phyloP scores from a whole-genome alignment of 1,140 invertebrate genomes.

The Agrilus planipennis region DNA sequence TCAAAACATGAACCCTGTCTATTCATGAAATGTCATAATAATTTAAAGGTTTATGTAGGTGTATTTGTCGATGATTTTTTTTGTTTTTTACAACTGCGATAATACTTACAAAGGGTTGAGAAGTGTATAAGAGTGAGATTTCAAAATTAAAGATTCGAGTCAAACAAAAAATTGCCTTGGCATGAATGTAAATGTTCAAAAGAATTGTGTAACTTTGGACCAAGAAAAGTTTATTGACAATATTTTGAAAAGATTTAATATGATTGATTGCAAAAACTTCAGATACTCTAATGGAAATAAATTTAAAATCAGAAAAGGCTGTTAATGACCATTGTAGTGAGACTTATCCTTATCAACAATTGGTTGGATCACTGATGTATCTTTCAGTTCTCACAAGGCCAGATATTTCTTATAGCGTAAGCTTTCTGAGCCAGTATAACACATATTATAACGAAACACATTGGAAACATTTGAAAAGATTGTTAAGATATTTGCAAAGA shows the following conservation, averaged over 20 bases:
- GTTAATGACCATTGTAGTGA: too few relatives aligned
- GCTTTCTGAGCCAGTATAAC: slow-evolving; percentile 26
- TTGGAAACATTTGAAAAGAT: slow-evolving; percentile 25
- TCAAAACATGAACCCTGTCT: too few relatives aligned
- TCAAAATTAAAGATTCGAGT: too few relatives aligned
- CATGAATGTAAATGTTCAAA: too few relatives aligned
- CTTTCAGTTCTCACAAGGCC: slow-evolving; percentile 28
- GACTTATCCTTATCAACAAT: slow-evolving; percentile 17
- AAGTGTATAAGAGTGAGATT: too few relatives aligned
- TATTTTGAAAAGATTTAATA: slow-evolving; percentile 21
- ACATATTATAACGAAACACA: slow-evolving; percentile 19
- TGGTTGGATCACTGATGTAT: slow-evolving; percentile 34
- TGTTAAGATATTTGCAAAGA: slow-evolving; percentile 29
- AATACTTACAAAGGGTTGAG: too few relatives aligned
- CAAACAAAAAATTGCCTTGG: too few relatives aligned
- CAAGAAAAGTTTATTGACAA: slow-evolving; percentile 19
- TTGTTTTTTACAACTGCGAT: too few relatives aligned
- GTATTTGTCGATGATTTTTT: too few relatives aligned
- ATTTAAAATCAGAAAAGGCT: slow-evolving; percentile 1
- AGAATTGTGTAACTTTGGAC: too few relatives aligned
- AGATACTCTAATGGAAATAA: slow-evolving; percentile 5
- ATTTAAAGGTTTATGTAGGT: too few relatives aligned
- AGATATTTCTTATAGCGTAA: slow-evolving; percentile 31
- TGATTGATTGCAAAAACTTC: slow-evolving; percentile 15
- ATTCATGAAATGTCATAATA: too few relatives aligned